phyloP scores from a whole-genome alignment of 1,140 invertebrate genomes.

The Diabrotica virgifera region DNA sequence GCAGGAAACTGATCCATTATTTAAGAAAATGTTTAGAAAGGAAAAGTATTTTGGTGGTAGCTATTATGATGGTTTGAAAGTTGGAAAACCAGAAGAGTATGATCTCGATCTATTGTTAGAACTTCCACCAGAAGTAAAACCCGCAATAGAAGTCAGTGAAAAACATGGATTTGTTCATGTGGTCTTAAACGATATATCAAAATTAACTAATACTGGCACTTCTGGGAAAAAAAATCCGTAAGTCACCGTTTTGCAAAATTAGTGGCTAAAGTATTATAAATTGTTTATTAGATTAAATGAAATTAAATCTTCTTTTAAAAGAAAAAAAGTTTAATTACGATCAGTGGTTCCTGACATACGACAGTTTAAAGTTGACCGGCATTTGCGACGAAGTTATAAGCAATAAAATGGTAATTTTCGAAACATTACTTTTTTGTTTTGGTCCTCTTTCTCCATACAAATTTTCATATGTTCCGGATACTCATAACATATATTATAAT shows the following conservation, averaged over 20 bases:
- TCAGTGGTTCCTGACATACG: too few species aligned
- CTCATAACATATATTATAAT: too few species aligned
- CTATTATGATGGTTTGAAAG: conserved; percentile 54
- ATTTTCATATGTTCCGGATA: too few species aligned
- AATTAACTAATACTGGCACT: not conserved
- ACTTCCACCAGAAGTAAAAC: conserved; percentile 24
- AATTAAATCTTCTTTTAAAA: too few species aligned
- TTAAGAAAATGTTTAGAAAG: conserved; percentile 37
- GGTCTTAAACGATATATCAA: not conserved
- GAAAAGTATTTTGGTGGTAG: conserved; percentile 53
- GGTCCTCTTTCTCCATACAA: too few species aligned
- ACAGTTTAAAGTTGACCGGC: too few species aligned
- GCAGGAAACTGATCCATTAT: conserved; percentile 25
- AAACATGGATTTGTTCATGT: conserved; percentile 33
- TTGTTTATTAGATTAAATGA: too few species aligned
- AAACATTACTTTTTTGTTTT: too few species aligned
- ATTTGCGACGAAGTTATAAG: too few species aligned
- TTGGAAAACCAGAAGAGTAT: conserved; percentile 54
- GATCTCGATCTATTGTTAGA: conserved; percentile 48
- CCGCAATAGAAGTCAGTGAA: conserved; percentile 20
- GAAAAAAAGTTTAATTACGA: too few species aligned
- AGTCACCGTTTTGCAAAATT: not conserved
- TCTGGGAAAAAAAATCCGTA: not conserved
- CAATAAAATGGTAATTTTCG: too few species aligned
- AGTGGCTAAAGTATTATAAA: too few species aligned